Conservation (phyloP, 2,888 invertebrate genomes). For the Cataglyphis livida region DNA sequence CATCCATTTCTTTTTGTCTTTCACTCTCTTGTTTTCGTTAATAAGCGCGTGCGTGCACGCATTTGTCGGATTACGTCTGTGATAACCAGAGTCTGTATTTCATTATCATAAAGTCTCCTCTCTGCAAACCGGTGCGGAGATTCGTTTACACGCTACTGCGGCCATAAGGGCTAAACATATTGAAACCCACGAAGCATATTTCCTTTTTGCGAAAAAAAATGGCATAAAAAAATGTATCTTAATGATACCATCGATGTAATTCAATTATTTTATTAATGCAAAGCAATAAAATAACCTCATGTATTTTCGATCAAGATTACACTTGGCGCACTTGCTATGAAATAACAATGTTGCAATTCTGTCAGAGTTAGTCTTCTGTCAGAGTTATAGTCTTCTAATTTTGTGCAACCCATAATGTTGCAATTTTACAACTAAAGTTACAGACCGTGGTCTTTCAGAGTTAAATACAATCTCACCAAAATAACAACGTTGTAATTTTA, state of each 20-base stretch:
- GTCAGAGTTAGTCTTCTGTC: background rate
- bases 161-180: conserved; percentile 46
- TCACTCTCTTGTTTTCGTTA: conserved; percentile 31
- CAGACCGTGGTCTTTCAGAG: background rate
- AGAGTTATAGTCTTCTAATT: conserved; percentile 1
- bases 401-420: background rate
- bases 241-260: background rate
- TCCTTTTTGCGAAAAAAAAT: background rate
- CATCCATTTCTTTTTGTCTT: background rate
- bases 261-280: conserved; percentile 29
- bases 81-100: conserved; percentile 73
- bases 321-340: background rate
- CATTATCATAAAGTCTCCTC: conserved; percentile 70
- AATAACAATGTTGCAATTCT: background rate
- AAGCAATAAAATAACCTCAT: background rate
- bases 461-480: conserved; percentile 27
- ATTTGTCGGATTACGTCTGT: conserved; percentile 48
- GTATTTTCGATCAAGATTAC: background rate
- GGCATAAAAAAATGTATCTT: background rate
- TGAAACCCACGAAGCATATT: background rate
- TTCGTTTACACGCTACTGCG: conserved; percentile 67
- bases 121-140: conserved; percentile 55
- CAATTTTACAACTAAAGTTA: conserved; percentile 20
- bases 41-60: conserved; percentile 40
- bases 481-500: conserved; percentile 43